Base-by-base conservation (phyloP, 2,888 invertebrate species). In the Cephus spinipes region DNA sequence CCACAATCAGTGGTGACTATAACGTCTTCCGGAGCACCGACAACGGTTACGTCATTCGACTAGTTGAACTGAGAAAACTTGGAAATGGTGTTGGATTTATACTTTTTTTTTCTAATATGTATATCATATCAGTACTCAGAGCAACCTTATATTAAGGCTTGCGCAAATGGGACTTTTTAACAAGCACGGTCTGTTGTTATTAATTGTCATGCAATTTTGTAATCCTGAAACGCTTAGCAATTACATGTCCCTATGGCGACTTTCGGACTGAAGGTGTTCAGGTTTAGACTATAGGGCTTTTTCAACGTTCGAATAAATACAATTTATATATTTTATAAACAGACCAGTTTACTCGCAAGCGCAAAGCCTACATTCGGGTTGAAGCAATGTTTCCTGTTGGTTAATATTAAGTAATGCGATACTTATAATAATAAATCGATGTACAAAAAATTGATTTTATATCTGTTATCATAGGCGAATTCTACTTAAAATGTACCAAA, bases 201-300 rank as follows among this genome's bases (percentile, higher is more conserved):
- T 55, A 55, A 55, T 55, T 55, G 55, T 55, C 23, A 55, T 55
- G 55, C 55, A 55, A 55, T 55, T 55, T 55, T 55, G 23, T 55
- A 23, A 23, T 55, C 55, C 55, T 55, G 55, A 55, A 55, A 55
- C 55, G 9, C 23, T 15, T 55, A 55, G 55, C 9, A 55, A 55
- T 55, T 55, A 55, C 9, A 23, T 55, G 55, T 55, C 55, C 55
- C 55, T 55, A 55, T 74, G 32, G 77, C 77, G 75, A 77, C 74
- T 77, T 69, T 77, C 77, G 77, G 75, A 77, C 32, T 40, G 30
- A 23, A 74, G 71, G 77, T 33, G 77, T 77, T 77, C 74, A 77
- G 77, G 74, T 77, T 77, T 74, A 55, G 77, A 77, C 77, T 77
- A 74, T 74, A 71, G 74, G 77, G 77, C 9, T 55, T 55, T 23